Conservation (phyloP, 2,797 vertebrate species). For the Gymnodraco acuticeps region DNA sequence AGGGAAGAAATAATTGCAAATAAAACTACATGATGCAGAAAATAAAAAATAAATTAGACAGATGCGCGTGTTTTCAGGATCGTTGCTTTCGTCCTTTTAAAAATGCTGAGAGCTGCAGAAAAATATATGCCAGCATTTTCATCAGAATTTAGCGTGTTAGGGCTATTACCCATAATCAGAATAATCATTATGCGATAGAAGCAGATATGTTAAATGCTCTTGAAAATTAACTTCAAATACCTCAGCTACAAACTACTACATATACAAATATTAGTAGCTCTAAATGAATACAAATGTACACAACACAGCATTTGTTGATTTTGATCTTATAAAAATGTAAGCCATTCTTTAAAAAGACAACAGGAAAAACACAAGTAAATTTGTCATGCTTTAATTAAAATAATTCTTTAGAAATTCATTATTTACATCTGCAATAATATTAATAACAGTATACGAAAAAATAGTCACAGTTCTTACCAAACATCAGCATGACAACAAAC, state of each 20-base stretch:
- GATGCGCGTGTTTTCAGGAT: slow-evolving; percentile 94
- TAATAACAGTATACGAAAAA: slow-evolving; percentile 87
- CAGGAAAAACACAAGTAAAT: slow-evolving; percentile 55
- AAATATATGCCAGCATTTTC: slow-evolving; percentile 46
- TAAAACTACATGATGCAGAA: slow-evolving; percentile 97
- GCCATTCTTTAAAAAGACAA: slow-evolving; percentile 23
- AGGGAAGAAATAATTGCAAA: slow-evolving; percentile 91
- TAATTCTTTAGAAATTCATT: slow-evolving; percentile 90
- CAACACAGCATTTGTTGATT: not conserved
- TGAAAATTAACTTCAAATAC: not conserved
- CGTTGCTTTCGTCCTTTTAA: slow-evolving; percentile 90
- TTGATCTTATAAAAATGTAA: not conserved
- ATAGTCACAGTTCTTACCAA: slow-evolving; percentile 84
- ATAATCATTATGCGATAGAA: slow-evolving; percentile 9
- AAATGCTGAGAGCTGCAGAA: slow-evolving; percentile 75
- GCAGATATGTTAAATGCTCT: not conserved
- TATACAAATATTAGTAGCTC: not conserved
- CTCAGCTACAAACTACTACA: not conserved
- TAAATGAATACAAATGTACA: not conserved
- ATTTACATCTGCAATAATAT: slow-evolving; percentile 88
- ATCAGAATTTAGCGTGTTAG: not conserved
- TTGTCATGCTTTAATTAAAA: slow-evolving; percentile 92
- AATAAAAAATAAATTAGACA: slow-evolving; percentile 96
- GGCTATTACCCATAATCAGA: not conserved
- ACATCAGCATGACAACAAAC: slow-evolving; percentile 83